A percentile compares a stretch with the other conserved stretches of the same genome.
phyloP scores from a whole-genome alignment of 2,888 invertebrate species.

The Ormyrus thymus region DNA sequence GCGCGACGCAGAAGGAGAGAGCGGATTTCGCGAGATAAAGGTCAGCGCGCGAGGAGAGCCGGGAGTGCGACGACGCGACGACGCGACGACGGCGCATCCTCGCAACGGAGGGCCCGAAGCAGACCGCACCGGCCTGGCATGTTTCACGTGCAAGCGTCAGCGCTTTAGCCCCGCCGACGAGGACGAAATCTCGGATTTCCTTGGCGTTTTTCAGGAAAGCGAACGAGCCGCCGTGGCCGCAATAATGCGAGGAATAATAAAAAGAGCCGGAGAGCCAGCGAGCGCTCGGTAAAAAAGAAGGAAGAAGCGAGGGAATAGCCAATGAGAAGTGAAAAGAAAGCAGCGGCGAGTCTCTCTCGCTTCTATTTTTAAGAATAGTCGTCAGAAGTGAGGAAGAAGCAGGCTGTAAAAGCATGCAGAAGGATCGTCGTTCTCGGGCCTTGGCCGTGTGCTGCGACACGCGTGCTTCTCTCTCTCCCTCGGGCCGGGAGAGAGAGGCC shows the following conservation, averaged over 20 bases:
- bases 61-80: conserved; percentile 34
- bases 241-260: conserved; percentile 1
- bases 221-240: conserved; percentile 24
- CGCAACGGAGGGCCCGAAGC: conserved; percentile 28
- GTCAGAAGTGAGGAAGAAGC: conserved; percentile 30
- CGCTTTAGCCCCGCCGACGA: neutral
- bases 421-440: conserved; percentile 16
- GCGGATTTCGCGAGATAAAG: conserved; percentile 37
- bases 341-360: neutral
- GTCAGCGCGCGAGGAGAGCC: conserved; percentile 3
- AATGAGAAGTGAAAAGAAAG: conserved; percentile 1
- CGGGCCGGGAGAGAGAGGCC: neutral
- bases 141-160: too few relatives aligned
- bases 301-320: conserved; percentile 1
- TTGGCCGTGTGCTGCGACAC: conserved; percentile 33
- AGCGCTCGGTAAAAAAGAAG: conserved; percentile 11
- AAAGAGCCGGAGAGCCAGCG: conserved; percentile 20
- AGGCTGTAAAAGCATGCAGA: conserved; percentile 28
- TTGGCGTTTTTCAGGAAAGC: conserved; percentile 31
- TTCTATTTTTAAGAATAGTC: conserved; percentile 45
- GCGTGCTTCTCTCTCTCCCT: conserved; percentile 23
- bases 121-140: neutral
- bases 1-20: conserved; percentile 39
- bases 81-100: conserved; percentile 47
- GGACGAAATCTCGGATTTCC: conserved; percentile 16